phyloP scores from a whole-genome alignment of 2,797 vertebrate species.

The Distichodus sexfasciatus region DNA sequence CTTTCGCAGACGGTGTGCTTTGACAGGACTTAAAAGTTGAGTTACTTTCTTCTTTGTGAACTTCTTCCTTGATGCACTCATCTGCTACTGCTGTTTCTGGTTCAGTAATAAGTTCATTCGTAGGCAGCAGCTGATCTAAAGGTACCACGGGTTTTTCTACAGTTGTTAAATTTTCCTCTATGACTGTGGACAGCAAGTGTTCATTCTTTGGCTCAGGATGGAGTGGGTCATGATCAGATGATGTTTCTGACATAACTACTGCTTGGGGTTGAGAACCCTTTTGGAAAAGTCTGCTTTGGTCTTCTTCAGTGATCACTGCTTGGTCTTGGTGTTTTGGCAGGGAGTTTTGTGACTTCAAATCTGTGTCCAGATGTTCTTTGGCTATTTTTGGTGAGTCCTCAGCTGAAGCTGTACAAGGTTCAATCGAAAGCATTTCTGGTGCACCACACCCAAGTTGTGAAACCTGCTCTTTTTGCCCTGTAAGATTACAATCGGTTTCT shows the following conservation, averaged over 20 bases:
- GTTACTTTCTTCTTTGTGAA: neutral
- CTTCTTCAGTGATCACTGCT: neutral
- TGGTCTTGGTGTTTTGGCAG: constrained; percentile 8
- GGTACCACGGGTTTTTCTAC: neutral
- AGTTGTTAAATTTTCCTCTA: constrained; percentile 26
- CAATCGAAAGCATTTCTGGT: neutral
- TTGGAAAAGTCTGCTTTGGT: neutral
- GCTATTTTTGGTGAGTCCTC: constrained; percentile 17
- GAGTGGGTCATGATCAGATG: neutral
- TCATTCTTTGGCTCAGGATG: constrained; percentile 11
- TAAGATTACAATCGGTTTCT: constrained; percentile 62
- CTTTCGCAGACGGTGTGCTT: neutral
- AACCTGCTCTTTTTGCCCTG: constrained; percentile 59
- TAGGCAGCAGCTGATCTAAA: neutral
- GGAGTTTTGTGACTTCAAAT: constrained; percentile 17
- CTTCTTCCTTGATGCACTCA: neutral
- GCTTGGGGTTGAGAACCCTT: neutral
- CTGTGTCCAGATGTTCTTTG: neutral
- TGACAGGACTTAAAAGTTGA: constrained; percentile 8
- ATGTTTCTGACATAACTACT: constrained; percentile 4
- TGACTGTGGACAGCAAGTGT: constrained; percentile 16
- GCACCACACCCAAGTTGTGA: constrained; percentile 19
- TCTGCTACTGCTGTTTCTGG: neutral
- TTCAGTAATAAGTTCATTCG: constrained; percentile 3
- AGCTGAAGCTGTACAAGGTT: neutral